Base-by-base conservation (phyloP, 2,888 invertebrate genomes). In the Lithophane ornitopus region DNA sequence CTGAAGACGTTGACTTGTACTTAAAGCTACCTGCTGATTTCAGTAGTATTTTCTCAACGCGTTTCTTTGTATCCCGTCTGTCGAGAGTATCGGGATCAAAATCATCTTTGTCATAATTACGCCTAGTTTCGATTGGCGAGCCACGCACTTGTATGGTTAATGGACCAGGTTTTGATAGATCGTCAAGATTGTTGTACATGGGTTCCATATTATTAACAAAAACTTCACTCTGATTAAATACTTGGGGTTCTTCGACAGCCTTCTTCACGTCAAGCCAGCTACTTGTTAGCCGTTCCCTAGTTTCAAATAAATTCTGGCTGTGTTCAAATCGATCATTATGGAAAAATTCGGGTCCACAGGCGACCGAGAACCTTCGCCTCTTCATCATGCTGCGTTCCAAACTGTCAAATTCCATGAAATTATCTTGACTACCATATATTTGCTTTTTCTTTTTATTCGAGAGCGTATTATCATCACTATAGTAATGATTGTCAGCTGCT, bases 21-120 rank as follows among this genome's bases (percentile, higher is more conserved):
- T 98, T 97, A 88, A 98, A 98, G 81, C 98, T 98, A 39, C 98
- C 98, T 28, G 97, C 98, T 22, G 98, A 97, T 85, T 97, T 97
- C 0, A 98, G 92, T 1, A 98, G 93, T 86, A 97, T 96, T 89
- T 96, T 96, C 81, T 97, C 96, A 0, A 97, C 94, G 12, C 94
- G 92, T 87, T 96, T 96, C 74, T 94, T 95, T 11, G 86, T 86
- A 80, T 94, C 95, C 58, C 90, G 91, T 58, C 98, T 97, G 88
- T 98, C 98, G 46, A 98, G 95, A 0, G 98, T 98, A 87, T 98
- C 98, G 0, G 98, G 98, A 91, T 98, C 98, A 90, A 98, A 98
- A 56, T 85, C 85, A 76, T 98, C 97, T 88, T 98, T 98, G 19
- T 97, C 97, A 81, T 97, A 97, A 69, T 97, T 97, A 56, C 97